Percentiles rank a stretch among this genome's conserved stretches.
Conservation (phyloP, 2,888 invertebrate genomes). For the Orchestes rusci region DNA sequence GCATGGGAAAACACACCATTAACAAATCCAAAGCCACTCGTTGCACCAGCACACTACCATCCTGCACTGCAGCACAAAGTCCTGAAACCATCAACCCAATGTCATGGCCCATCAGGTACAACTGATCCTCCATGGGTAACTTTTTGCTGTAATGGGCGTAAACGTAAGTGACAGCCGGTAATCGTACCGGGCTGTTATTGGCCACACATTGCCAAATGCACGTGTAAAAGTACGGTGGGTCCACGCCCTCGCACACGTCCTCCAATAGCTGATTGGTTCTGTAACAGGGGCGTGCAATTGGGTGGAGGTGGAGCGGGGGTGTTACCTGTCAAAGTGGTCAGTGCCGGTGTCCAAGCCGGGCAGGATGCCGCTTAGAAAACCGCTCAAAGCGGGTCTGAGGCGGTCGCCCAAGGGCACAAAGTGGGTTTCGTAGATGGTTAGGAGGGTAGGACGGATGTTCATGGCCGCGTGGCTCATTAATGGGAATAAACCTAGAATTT, state of each 20-base stretch:
- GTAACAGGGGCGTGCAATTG: slow-evolving; percentile 12
- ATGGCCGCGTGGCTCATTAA: slow-evolving; percentile 81
- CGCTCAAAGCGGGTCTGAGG: slow-evolving; percentile 73
- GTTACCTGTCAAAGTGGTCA: slow-evolving; percentile 70
- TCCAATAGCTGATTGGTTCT: slow-evolving; percentile 59
- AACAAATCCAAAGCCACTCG: slow-evolving; percentile 78
- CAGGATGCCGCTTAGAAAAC: slow-evolving; percentile 79
- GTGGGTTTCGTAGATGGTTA: slow-evolving; percentile 80
- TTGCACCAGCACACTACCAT: slow-evolving; percentile 75
- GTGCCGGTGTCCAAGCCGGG: slow-evolving; percentile 84
- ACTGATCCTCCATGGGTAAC: slow-evolving; percentile 71
- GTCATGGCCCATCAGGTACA: slow-evolving; percentile 76
- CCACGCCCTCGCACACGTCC: slow-evolving; percentile 69
- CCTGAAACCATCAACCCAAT: slow-evolving; percentile 76
- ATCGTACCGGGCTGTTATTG: slow-evolving; percentile 69
- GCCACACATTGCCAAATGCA: slow-evolving; percentile 84
- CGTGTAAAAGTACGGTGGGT: slow-evolving; percentile 72
- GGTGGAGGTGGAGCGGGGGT: not conserved
- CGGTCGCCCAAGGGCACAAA: slow-evolving; percentile 75
- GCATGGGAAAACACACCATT: slow-evolving; percentile 76
- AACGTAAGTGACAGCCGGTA: slow-evolving; percentile 76
- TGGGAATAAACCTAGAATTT: slow-evolving; percentile 76
- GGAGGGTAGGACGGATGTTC: slow-evolving; percentile 75
- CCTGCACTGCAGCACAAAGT: slow-evolving; percentile 72
- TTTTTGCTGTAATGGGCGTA: slow-evolving; percentile 73